These are phyloP conservation scores for Formica selysi DNA, from an alignment of 1,140 invertebrate species.

Conservation along the genomic window DNA sequence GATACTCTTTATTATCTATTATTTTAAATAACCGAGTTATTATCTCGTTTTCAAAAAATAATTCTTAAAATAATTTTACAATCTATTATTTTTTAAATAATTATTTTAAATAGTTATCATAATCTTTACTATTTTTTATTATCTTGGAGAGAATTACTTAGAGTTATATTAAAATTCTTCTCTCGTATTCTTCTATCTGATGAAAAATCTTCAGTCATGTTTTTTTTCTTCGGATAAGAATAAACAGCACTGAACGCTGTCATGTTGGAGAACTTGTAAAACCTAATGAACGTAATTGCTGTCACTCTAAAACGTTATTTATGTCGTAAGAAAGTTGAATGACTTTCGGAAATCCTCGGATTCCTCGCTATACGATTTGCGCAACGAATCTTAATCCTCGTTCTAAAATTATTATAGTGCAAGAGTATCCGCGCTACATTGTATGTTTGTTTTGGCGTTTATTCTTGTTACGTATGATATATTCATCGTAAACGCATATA, in stretches of 20 bases:
- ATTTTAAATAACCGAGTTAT: background rate
- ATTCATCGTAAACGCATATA: background rate
- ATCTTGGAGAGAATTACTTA: background rate
- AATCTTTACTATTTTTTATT: background rate
- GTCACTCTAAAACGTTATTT: slow-evolving; percentile 29
- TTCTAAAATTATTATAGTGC: background rate
- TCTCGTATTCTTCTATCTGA: background rate
- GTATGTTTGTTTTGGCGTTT: slow-evolving; percentile 27
- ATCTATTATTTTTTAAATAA: background rate
- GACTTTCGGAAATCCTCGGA: slow-evolving; percentile 8
- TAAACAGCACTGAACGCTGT: background rate
- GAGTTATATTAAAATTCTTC: background rate
- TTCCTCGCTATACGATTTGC: background rate
- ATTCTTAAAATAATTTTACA: too few species aligned
- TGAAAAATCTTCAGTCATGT: too few species aligned
- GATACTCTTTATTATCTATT: too few species aligned
- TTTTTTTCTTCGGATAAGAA: background rate
- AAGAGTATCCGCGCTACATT: background rate
- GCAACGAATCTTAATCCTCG: background rate
- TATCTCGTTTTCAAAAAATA: too few species aligned
- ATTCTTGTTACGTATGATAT: background rate
- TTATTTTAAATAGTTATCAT: background rate
- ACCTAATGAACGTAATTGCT: slow-evolving; percentile 19
- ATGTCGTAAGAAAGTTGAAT: slow-evolving; percentile 25
- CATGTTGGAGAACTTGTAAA: slow-evolving; percentile 7